phyloP scores from a whole-genome alignment of 1,140 invertebrate genomes.

The Drosophila melanica region DNA sequence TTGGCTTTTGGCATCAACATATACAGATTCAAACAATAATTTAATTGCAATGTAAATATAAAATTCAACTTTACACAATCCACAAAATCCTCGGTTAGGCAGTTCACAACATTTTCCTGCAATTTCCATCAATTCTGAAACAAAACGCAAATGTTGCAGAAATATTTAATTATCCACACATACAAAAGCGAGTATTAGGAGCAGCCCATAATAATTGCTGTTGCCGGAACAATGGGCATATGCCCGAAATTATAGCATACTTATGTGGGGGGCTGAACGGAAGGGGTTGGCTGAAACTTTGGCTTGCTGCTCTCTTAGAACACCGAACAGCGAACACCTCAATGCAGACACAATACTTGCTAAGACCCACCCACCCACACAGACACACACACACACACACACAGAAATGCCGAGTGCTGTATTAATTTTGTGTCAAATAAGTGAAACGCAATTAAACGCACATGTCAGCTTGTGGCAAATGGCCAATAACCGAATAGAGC shows the following conservation, averaged over 20 bases:
- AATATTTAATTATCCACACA: constrained; percentile 72
- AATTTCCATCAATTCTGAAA: neutral
- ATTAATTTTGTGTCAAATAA: constrained; percentile 82
- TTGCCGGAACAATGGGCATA: constrained; percentile 43
- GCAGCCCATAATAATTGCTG: constrained; percentile 36
- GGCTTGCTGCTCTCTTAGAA: constrained; percentile 12
- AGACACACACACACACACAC: neutral
- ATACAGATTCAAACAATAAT: neutral
- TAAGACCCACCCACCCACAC: neutral
- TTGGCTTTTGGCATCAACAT: neutral
- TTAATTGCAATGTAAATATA: constrained; percentile 1
- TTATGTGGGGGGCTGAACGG: constrained; percentile 41
- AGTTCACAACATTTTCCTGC: neutral
- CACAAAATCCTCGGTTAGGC: neutral
- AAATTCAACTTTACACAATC: neutral
- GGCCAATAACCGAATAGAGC: constrained; percentile 60
- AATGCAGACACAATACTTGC: constrained; percentile 5
- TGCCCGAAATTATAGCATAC: constrained; percentile 67
- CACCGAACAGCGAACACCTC: constrained; percentile 8
- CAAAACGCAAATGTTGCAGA: constrained; percentile 68
- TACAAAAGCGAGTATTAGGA: neutral
- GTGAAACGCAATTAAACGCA: constrained; percentile 81
- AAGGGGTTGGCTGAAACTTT: constrained; percentile 23
- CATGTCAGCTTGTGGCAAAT: constrained; percentile 74
- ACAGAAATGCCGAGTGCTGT: constrained; percentile 44